Percentiles rank a stretch among this genome's conserved stretches.
phyloP scores from a whole-genome alignment of 2,888 invertebrate genomes.

The Therioaphis trifolii region DNA sequence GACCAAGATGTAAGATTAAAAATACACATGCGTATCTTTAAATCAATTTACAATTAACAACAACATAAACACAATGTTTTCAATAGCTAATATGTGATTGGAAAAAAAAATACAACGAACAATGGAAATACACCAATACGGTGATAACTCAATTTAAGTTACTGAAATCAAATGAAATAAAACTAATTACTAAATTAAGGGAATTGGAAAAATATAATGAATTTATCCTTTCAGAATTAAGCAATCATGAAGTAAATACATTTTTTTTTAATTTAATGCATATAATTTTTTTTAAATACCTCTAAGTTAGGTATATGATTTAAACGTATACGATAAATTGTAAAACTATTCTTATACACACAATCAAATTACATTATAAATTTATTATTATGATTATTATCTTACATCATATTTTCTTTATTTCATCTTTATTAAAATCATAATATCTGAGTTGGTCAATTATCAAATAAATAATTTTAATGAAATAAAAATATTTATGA shows the following conservation, averaged over 20 bases:
- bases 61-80: neutral
- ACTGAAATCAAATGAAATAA: neutral
- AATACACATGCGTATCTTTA: neutral
- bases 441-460: too few species aligned
- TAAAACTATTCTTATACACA: too few species aligned
- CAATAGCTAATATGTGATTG: slow-evolving; percentile 1
- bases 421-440: too few species aligned
- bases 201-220: neutral
- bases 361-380: too few species aligned
- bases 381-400: too few species aligned
- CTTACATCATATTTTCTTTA: too few species aligned
- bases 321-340: too few species aligned
- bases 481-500: too few species aligned
- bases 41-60: neutral
- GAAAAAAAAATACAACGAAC: neutral
- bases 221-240: neutral
- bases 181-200: neutral
- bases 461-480: too few species aligned
- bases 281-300: too few species aligned
- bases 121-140: neutral
- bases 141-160: neutral
- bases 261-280: too few species aligned
- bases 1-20: neutral
- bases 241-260: neutral
- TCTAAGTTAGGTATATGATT: too few species aligned